Conservation (phyloP, 35 echinoderm and acorn worm species). For the Acanthaster planci region DNA sequence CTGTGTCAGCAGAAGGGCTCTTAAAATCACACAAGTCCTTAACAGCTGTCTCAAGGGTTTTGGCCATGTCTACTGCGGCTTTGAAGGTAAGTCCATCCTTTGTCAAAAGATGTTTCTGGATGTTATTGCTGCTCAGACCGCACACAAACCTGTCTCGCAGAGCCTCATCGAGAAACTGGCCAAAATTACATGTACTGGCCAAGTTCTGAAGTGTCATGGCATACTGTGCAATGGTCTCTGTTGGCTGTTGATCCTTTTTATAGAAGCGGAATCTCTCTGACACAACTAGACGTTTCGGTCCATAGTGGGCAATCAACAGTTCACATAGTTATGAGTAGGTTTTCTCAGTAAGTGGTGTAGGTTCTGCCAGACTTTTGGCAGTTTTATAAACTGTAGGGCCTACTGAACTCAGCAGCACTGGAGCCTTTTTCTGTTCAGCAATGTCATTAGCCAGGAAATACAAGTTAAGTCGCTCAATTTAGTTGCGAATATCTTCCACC, state of each 20-base stretch:
- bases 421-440: slow-evolving; percentile 21
- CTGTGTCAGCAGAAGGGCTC: background rate
- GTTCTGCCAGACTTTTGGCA: background rate
- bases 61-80: background rate
- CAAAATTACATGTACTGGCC: slow-evolving; percentile 41
- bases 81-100: slow-evolving; percentile 4
- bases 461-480: slow-evolving; percentile 29
- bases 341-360: background rate
- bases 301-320: background rate
- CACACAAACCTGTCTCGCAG: slow-evolving; percentile 31
- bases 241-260: slow-evolving; percentile 38
- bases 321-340: slow-evolving; percentile 8
- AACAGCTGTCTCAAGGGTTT: background rate
- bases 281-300: slow-evolving; percentile 37
- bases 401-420: slow-evolving; percentile 34
- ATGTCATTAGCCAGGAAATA: slow-evolving; percentile 33
- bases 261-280: slow-evolving; percentile 54
- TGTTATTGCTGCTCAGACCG: background rate
- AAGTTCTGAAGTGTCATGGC: slow-evolving; percentile 35
- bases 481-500: background rate
- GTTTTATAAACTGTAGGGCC: slow-evolving; percentile 23
- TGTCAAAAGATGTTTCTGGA: slow-evolving; percentile 33
- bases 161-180: slow-evolving; percentile 38
- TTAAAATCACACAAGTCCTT: background rate
- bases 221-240: slow-evolving; percentile 44